These are phyloP conservation scores for Chamaea fasciata DNA, from an alignment of 2,113 vertebrate species.

Conservation along the genomic window DNA sequence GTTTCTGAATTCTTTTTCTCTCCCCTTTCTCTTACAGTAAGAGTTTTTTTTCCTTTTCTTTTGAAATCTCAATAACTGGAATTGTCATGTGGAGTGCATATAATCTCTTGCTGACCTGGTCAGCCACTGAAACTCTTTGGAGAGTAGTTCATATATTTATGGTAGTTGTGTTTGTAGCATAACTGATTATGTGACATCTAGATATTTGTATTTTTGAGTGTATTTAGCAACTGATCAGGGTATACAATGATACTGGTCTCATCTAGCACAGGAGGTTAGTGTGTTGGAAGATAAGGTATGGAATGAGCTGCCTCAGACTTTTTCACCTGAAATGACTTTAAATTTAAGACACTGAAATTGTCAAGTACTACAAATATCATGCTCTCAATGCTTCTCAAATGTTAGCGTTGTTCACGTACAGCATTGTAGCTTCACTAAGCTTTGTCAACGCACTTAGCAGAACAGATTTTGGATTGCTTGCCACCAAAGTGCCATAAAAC, in stretches of 20 bases:
- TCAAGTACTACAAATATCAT: neutral
- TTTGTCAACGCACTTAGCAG: neutral
- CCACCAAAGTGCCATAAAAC: neutral
- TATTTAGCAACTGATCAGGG: neutral
- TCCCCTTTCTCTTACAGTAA: neutral
- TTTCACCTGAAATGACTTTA: neutral
- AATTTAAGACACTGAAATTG: neutral
- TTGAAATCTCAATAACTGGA: neutral
- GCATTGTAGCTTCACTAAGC: neutral
- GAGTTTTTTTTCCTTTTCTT: neutral
- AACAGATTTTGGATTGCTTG: neutral
- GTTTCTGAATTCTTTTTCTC: neutral
- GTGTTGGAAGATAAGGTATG: neutral
- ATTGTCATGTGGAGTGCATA: neutral
- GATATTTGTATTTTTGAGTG: neutral
- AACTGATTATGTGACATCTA: neutral
- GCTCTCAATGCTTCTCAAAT: neutral
- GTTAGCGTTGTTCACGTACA: neutral
- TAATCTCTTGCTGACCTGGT: neutral
- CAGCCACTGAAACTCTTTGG: neutral
- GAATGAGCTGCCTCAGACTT: neutral
- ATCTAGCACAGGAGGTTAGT: neutral
- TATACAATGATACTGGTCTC: neutral
- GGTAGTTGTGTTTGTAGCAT: neutral
- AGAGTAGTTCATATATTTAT: neutral